These are phyloP conservation scores for Enteromius radiatus DNA, from an alignment of 2,797 vertebrate genomes.

Conservation along the genomic window DNA sequence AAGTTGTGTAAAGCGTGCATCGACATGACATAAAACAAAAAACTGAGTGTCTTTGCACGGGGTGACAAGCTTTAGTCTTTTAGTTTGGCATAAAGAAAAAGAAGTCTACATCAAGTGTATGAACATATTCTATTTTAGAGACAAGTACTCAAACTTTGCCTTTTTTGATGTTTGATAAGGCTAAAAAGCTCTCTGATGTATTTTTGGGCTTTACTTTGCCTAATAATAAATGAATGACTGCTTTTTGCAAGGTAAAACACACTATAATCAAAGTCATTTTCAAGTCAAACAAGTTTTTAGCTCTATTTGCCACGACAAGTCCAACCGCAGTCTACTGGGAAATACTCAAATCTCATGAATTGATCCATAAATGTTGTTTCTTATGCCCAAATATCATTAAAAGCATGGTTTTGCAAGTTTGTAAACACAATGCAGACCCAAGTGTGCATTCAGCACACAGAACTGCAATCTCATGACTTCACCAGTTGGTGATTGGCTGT, in stretches of 20 bases:
- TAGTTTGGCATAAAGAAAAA: background rate
- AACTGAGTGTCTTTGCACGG: background rate
- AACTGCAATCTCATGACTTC: background rate
- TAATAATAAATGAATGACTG: constrained; percentile 1
- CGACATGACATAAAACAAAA: background rate
- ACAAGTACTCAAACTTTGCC: background rate
- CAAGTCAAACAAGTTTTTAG: background rate
- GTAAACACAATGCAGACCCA: background rate
- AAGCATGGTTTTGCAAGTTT: background rate
- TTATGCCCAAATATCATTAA: background rate
- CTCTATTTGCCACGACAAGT: background rate
- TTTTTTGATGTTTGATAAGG: background rate
- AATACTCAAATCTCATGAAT: background rate
- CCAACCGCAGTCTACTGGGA: background rate
- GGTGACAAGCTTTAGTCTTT: constrained; percentile 9
- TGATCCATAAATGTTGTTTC: background rate
- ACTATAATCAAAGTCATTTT: background rate
- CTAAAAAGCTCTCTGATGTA: constrained; percentile 4
- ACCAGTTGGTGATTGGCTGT: too few relatives aligned
- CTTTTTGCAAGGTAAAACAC: background rate
- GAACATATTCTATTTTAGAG: constrained; percentile 7
- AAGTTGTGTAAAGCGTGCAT: background rate
- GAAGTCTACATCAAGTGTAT: constrained; percentile 12
- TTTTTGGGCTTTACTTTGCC: constrained; percentile 7
- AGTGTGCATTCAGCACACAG: background rate